Evolutionary conservation across 2,113 vertebrate genomes (phyloP).

Genomic region (Mellivora capensis): DNA sequence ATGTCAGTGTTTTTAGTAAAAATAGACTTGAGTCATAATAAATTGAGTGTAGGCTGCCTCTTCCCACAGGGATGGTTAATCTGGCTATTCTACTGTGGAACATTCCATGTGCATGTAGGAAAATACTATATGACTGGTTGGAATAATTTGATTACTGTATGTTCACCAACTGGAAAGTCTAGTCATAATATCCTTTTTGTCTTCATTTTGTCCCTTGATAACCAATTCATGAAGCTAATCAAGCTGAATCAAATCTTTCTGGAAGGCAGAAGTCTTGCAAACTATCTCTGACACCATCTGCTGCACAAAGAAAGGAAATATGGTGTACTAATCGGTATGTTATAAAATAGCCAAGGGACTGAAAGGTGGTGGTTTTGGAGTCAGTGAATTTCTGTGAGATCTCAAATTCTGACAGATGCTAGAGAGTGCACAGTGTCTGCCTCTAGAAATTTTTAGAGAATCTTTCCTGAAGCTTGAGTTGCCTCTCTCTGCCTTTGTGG

Average conservation of each 20-base stretch:
- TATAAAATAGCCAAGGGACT: not conserved
- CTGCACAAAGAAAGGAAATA: constrained; percentile 45
- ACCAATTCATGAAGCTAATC: constrained; percentile 54
- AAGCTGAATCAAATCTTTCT: constrained; percentile 53
- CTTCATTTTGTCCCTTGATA: constrained; percentile 63
- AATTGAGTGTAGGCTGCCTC: not conserved
- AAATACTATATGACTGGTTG: constrained; percentile 39
- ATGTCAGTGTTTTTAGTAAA: not conserved
- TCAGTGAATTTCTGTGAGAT: not conserved
- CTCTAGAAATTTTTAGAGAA: not conserved
- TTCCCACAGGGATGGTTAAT: constrained; percentile 38
- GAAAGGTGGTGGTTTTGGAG: constrained; percentile 11
- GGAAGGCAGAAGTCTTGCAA: constrained; percentile 34
- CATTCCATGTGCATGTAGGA: not conserved
- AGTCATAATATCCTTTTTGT: constrained; percentile 51
- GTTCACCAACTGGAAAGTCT: constrained; percentile 56
- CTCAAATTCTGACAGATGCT: constrained; percentile 13
- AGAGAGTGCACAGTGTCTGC: not conserved
- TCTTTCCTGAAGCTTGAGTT: not conserved
- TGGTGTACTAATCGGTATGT: constrained; percentile 28
- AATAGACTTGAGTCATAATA: not conserved
- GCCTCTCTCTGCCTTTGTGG: not conserved
- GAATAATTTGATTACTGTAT: constrained; percentile 61
- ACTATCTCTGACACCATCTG: constrained; percentile 58
- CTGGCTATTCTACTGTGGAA: constrained; percentile 27